Evolutionary conservation across 2,888 invertebrate species (phyloP), one percentile per base, ranked within the genome.

Genomic region (Cacoxenus indagator): DNA sequence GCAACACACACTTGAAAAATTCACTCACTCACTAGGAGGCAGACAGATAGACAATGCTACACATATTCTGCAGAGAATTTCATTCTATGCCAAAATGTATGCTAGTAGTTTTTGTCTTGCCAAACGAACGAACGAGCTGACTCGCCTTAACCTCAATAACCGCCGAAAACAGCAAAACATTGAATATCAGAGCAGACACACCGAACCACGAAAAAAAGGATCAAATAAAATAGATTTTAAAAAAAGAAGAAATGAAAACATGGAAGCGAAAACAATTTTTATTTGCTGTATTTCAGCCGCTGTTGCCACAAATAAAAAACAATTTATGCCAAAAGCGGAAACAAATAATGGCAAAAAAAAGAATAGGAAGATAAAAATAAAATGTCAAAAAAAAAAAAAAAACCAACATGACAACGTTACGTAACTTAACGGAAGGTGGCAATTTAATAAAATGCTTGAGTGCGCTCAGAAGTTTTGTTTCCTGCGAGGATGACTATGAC

Each of bases 401-500:
- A 29, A 65, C 65, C 17, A 64, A 68, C 65, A 68, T 65, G 65
- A 17, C 57, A 64, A 37, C 26, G 59, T 70, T 71, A 64, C 64
- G 73, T 73, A 82, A 81, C 82, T 78, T 79, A 83, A 76, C 83
- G 84, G 84, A 85, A 85, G 83, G 85, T 84, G 84, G 81, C 82
- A 85, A 85, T 85, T 85, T 84, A 84, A 84, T 85, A 85, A 85
- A 85, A 85, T 78, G 84, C 83, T 85, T 81, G 82, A 85, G 81
- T 83, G 78, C 77, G 76, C 80, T 75, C 77, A 76, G 78, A 82
- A 80, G 82, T 81, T 82, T 82, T 78, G 80, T 81, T 82, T 81
- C 80, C 80, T 76, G 80, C 70, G 19, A 17, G 24, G 22, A 51
- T 17, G 22, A 19, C 51, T 19, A 51, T 14, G 1, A 8, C 37